Conservation (phyloP, 2,888 invertebrate genomes). For the Abrostola triplasia region DNA sequence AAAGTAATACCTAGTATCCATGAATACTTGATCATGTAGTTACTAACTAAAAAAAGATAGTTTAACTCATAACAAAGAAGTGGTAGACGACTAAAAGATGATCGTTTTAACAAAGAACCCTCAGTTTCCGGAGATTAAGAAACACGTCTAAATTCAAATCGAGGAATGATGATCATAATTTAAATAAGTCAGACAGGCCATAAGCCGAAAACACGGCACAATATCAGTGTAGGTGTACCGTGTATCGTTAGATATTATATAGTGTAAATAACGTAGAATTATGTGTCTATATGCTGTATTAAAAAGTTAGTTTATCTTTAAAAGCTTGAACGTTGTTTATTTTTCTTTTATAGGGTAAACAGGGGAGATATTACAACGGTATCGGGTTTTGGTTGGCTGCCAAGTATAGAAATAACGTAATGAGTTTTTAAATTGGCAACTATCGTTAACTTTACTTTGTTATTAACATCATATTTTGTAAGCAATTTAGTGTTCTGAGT, state of each 20-base stretch:
- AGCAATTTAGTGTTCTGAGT: conserved; percentile 12
- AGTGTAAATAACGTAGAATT: conserved; percentile 37
- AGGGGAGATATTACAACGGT: conserved; percentile 33
- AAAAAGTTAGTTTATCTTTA: conserved; percentile 35
- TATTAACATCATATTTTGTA: conserved; percentile 29
- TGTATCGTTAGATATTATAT: conserved; percentile 14
- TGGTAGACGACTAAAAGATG: background rate
- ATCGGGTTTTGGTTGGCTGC: conserved; percentile 47
- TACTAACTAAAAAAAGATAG: background rate
- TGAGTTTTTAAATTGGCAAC: conserved; percentile 56
- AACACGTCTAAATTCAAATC: conserved; percentile 8
- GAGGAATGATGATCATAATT: conserved; percentile 23
- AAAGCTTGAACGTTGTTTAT: conserved; percentile 41
- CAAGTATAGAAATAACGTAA: conserved; percentile 47
- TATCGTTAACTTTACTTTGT: conserved; percentile 40
- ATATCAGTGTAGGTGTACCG: conserved; percentile 24
- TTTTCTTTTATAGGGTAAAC: conserved; percentile 48
- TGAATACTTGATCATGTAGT: no score
- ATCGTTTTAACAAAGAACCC: background rate
- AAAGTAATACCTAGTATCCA: no score
- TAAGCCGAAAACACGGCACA: conserved; percentile 1
- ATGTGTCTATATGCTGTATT: conserved; percentile 27
- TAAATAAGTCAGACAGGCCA: conserved; percentile 25
- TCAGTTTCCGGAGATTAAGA: conserved; percentile 1
- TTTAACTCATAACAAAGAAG: background rate